phyloP scores from a whole-genome alignment of 2,888 invertebrate species.

The Drosophila yooni region DNA sequence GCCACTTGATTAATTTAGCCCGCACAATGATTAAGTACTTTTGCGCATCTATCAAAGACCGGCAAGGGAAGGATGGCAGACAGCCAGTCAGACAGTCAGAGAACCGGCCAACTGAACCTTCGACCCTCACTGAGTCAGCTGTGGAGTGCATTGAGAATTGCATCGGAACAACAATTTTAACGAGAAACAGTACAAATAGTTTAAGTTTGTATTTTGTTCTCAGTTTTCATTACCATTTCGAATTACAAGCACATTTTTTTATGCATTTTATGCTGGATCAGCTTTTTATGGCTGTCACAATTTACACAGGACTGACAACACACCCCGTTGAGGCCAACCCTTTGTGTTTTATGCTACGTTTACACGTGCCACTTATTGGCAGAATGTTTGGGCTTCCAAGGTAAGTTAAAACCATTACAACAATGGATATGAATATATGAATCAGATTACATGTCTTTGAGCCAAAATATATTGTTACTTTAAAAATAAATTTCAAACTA shows the following conservation, averaged over 20 bases:
- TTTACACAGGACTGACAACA: conserved; percentile 30
- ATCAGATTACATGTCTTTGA: not conserved
- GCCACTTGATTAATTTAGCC: conserved; percentile 83
- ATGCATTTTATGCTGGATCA: conserved; percentile 54
- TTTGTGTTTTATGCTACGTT: conserved; percentile 27
- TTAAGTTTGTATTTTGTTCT: conserved; percentile 30
- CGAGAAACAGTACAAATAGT: conserved; percentile 28
- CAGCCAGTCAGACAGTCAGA: conserved; percentile 10
- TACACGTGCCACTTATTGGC: not conserved
- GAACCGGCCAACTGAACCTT: conserved; percentile 45
- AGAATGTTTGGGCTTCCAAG: not conserved
- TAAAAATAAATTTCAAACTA: not conserved
- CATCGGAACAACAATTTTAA: conserved; percentile 21
- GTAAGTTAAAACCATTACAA: not conserved
- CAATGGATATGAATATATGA: not conserved
- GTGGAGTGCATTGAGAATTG: conserved; percentile 41
- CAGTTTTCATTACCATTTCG: conserved; percentile 37
- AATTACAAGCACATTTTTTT: conserved; percentile 43
- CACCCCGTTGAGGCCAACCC: conserved; percentile 60
- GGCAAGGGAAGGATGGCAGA: conserved; percentile 18
- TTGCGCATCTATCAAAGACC: conserved; percentile 57
- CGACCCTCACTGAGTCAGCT: conserved; percentile 62
- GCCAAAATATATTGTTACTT: not conserved
- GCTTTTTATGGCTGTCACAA: conserved; percentile 45
- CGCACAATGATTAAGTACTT: conserved; percentile 83